Evolutionary conservation across 2,113 vertebrate species (phyloP).

Genomic region (Irena cyanogastra): DNA sequence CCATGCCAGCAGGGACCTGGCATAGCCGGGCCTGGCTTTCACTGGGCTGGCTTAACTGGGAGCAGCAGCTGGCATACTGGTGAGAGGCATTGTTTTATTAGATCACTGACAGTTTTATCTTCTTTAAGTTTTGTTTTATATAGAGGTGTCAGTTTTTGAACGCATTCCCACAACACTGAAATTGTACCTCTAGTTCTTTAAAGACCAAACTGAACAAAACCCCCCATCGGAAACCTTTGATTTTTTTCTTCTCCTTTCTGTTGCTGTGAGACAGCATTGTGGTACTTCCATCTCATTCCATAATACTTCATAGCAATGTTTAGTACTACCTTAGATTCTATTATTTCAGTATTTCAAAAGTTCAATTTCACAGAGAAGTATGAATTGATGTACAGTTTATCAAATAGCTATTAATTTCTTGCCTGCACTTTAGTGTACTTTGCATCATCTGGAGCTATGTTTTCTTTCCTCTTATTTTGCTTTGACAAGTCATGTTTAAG

Average conservation of each 20-base stretch:
- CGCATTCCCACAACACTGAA: accelerated
- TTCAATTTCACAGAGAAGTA: background rate
- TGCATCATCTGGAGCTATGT: background rate
- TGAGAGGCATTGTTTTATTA: background rate
- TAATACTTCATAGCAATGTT: background rate
- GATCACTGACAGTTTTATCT: background rate
- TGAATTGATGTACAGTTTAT: background rate
- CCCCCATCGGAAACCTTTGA: accelerated
- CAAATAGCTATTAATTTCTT: background rate
- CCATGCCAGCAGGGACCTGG: background rate
- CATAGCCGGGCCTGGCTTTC: background rate
- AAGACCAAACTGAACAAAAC: background rate
- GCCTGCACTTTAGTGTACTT: background rate
- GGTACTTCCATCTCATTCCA: background rate
- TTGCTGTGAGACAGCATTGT: background rate
- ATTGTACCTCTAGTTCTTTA: background rate
- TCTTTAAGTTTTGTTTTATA: background rate
- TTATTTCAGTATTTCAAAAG: background rate
- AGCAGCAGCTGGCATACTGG: background rate
- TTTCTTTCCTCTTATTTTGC: background rate
- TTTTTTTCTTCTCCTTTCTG: background rate
- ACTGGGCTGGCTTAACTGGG: background rate
- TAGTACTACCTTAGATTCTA: background rate
- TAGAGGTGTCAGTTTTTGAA: background rate
- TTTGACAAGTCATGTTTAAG: background rate